These are phyloP conservation scores for Trichoplusia ni DNA, from an alignment of 1,140 invertebrate genomes.

Conservation along the genomic window DNA sequence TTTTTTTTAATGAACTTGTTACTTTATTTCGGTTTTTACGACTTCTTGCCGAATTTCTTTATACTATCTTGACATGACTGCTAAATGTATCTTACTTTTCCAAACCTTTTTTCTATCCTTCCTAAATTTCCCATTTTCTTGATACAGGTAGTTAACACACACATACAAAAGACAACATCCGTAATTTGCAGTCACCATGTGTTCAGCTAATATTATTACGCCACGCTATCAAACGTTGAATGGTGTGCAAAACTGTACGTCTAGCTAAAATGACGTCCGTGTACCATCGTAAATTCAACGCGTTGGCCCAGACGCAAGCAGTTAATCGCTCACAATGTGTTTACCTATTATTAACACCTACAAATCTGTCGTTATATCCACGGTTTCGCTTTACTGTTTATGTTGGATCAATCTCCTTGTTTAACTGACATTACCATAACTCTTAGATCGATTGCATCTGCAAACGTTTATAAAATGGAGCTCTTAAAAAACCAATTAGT, in stretches of 20 bases:
- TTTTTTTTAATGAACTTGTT: too few species aligned
- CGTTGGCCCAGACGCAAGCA: conserved; percentile 28
- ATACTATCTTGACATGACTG: too few species aligned
- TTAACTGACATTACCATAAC: not conserved
- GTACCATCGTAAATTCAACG: conserved; percentile 27
- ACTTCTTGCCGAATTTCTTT: too few species aligned
- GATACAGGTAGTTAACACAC: too few species aligned
- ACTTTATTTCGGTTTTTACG: too few species aligned
- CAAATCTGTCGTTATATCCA: conserved; percentile 34
- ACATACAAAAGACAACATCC: not conserved
- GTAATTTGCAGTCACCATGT: not conserved
- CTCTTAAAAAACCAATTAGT: too few species aligned
- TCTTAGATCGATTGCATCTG: too few species aligned
- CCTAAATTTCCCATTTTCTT: too few species aligned
- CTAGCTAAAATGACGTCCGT: conserved; percentile 30
- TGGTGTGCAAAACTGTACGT: conserved; percentile 22
- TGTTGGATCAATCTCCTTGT: not conserved
- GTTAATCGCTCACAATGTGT: conserved; percentile 38
- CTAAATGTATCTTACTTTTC: too few species aligned
- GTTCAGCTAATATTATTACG: conserved; percentile 19
- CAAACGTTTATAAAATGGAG: too few species aligned
- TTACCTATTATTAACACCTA: conserved; percentile 42
- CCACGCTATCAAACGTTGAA: conserved; percentile 12
- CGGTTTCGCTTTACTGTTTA: conserved; percentile 21
- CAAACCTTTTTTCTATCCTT: too few species aligned